Base-by-base conservation (phyloP, 2,888 invertebrate genomes). In the Bellardia bayeri region DNA sequence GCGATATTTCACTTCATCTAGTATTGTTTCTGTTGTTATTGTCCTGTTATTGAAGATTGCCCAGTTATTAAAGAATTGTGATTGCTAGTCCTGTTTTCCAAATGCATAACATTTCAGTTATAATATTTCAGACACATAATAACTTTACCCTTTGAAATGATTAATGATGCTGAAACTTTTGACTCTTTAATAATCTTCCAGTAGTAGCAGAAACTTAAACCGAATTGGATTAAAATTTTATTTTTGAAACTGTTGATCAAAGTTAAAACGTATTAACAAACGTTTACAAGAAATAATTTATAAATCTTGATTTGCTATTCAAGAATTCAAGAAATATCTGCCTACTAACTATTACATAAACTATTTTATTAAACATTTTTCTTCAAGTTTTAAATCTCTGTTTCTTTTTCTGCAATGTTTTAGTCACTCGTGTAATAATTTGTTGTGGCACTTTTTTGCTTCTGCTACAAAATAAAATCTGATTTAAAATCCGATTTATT, bases 401-500 rank as follows among this genome's bases (percentile, higher is more conserved):
- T 58, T 69, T 16, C n/a, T 23, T 13, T 75, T 75, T 13, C 16
- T 61, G 23, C n/a, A 66, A 78, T 16, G 30, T 58, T 76, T 49
- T 54, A 51, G 42, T 49, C 51, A 40, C 54, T 63, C 23, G 56
- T 58, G 54, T 74, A 4, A 51, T 71, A 30, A 74, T 51, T 79
- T 72, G 72, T 54, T 78, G 66, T 56, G 33, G n/a, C n/a, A 71
- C 13, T 23, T 76, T 63, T 11, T 40, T 51, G 33, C 13, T 37
- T 81, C 33, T 56, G 49, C 37, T 40, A 8, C 75, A 45, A 33
- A 23, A 61, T 42, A 42, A 49, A 75, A 76, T 51, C 58, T 78
- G 54, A 78, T 79, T 79, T 74, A 42, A 79, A 78, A 86, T 86
- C 69, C 54, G 79, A 79, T 86, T 82, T 79, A 23, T 75, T 82